These are phyloP conservation scores for Lampris incognitus DNA, from an alignment of 2,113 vertebrate genomes.

Conservation along the genomic window DNA sequence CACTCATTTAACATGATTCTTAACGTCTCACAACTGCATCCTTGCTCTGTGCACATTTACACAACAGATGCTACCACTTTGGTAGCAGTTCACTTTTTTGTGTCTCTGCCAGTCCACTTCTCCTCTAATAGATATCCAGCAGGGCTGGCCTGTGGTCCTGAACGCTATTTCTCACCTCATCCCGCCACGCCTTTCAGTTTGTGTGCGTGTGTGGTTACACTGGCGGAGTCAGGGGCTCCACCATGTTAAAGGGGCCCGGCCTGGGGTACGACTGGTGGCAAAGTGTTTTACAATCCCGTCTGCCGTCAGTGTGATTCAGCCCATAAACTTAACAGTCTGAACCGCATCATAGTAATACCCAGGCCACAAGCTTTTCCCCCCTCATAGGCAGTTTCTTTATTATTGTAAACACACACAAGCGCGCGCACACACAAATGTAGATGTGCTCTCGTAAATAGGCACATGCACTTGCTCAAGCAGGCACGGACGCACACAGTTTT, in stretches of 20 bases:
- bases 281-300: constrained; percentile 60
- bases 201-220: constrained; percentile 35
- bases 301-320: constrained; percentile 68
- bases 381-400: constrained; percentile 58
- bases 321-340: constrained; percentile 71
- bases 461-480: constrained; percentile 16
- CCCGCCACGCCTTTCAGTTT: constrained; percentile 17
- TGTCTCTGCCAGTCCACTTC: constrained; percentile 31
- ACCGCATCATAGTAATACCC: constrained; percentile 69
- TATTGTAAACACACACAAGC: constrained; percentile 25
- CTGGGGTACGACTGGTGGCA: constrained; percentile 60
- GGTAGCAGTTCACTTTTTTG: neutral
- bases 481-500: constrained; percentile 33
- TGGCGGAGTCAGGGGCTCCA: constrained; percentile 48
- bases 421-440: constrained; percentile 19
- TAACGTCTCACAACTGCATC: neutral
- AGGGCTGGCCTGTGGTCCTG: constrained; percentile 38
- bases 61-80: neutral
- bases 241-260: constrained; percentile 47
- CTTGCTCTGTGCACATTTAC: neutral
- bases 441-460: constrained; percentile 4
- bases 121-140: constrained; percentile 27
- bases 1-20: neutral
- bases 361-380: constrained; percentile 48
- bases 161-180: constrained; percentile 54